Base-by-base conservation (phyloP, 2,113 vertebrate species). In the Urocitellus parryii region DNA sequence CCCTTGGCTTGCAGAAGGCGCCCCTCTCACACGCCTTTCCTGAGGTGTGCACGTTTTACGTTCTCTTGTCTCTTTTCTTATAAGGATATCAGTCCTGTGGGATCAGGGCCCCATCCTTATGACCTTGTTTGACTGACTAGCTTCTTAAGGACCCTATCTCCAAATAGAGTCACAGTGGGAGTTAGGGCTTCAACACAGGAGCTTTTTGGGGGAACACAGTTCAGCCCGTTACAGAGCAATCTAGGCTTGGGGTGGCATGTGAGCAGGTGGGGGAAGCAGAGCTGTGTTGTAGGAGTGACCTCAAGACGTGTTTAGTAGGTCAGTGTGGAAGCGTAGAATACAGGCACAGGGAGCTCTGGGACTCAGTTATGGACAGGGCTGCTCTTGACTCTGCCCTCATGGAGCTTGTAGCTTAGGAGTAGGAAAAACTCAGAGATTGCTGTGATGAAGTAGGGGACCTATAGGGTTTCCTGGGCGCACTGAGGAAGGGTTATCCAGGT, bases 361-460 rank as follows among this genome's bases (percentile, higher is more conserved):
- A 39, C 27, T 53, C 61, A 34, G 4, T 58, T 67, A 2, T 4
- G 61, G 68, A 20, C 27, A 58, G 11, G 45, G 34, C 27, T 61
- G 24, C 61, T 51, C 63, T 68, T 10, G 63, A 17, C 5, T 20
- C 27, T 2, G 8, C 22, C 24, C 53, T 51, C 14, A 0, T 14
- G 48, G 79, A 86, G 53, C 61, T 68, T 11, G 8, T 2, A 27
- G 58, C 51, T 56, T 48, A 13, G 22, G 29, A 39, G n/a, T 51
- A 63, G 32, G 25, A 76, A 53, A 51, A 39, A 0, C 18, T 61
- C 13, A 39, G 65, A 76, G 24, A 1, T 4, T 87, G 70, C 53
- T 73, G 80, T 25, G 80, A 34, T 20, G 81, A 73, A 70, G 80
- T 27, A 11, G 34, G 29, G 76, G 70, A 48, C 32, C 1, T 16